A percentile compares a stretch with the other conserved stretches of the same genome.
Evolutionary conservation across 2,888 invertebrate genomes (phyloP).

Genomic region (Aricia artaxerxes): DNA sequence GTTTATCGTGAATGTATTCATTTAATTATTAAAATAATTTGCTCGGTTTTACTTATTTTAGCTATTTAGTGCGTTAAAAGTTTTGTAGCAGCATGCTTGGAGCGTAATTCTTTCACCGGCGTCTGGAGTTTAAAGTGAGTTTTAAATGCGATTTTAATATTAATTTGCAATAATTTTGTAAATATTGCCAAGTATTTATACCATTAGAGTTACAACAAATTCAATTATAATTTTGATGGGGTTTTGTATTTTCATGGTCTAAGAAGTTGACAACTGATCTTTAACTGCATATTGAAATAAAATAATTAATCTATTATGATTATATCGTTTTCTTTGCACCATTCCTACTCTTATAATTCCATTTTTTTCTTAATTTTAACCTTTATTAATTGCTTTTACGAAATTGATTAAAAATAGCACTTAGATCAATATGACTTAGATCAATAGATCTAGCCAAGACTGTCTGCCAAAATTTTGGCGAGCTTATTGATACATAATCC

Average conservation of each 20-base stretch:
- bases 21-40: constrained; percentile 6
- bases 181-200: not conserved
- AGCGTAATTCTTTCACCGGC: not conserved
- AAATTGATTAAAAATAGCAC: no score
- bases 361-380: no score
- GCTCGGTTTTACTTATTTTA: not conserved
- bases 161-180: not conserved
- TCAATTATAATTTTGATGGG: not conserved
- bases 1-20: not conserved
- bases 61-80: not conserved
- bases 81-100: not conserved
- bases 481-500: no score
- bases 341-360: no score
- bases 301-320: no score
- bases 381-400: no score
- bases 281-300: no score
- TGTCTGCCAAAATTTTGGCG: no score
- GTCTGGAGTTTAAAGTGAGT: not conserved
- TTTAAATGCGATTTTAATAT: not conserved
- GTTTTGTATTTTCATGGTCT: not conserved
- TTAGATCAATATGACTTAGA: no score
- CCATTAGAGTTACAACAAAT: not conserved
- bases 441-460: no score
- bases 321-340: no score
- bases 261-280: no score